phyloP scores from a whole-genome alignment of 2,888 invertebrate genomes.

The Aromia moschata region DNA sequence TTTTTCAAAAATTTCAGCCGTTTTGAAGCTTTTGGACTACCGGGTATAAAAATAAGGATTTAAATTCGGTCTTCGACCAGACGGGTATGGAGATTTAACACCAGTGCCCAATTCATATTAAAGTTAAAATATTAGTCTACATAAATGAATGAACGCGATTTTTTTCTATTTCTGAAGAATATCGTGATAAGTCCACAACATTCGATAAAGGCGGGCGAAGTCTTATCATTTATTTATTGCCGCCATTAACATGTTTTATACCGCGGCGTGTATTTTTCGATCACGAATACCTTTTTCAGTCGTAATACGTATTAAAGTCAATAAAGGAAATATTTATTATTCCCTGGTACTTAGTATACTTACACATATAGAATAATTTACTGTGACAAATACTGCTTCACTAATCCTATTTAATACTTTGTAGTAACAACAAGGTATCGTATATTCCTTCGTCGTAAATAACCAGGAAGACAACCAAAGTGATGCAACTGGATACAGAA shows the following conservation, averaged over 20 bases:
- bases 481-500: neutral
- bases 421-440: neutral
- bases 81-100: no score
- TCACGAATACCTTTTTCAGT: neutral
- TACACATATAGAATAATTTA: no score
- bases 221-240: conserved; percentile 2
- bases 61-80: no score
- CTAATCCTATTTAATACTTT: neutral
- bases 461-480: neutral
- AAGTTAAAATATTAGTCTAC: no score
- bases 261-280: neutral
- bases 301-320: neutral
- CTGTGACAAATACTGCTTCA: neutral
- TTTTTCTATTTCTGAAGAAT: no score
- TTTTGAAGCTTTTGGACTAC: no score
- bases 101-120: no score
- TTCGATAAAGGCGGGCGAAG: neutral
- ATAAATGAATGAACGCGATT: no score
- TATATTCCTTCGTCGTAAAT: neutral
- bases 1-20: no score
- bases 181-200: neutral
- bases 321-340: conserved; percentile 1
- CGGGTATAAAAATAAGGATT: no score
- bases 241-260: neutral
- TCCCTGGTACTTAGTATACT: no score